Evolutionary conservation across 2,797 vertebrate genomes (phyloP).

Genomic region (Rhynchonycteris naso): DNA sequence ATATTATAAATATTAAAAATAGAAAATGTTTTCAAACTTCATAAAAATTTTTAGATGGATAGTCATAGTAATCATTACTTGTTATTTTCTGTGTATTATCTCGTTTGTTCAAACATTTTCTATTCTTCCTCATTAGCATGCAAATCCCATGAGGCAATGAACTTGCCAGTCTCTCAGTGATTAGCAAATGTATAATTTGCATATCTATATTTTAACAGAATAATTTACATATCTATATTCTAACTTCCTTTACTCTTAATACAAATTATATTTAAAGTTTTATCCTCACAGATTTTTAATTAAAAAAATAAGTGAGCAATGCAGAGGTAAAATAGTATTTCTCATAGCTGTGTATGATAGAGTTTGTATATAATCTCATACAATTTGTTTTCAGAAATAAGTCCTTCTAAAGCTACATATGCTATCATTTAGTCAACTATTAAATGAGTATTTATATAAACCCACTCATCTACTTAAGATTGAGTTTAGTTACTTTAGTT

Average conservation of each 20-base stretch:
- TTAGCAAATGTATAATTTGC: constrained; percentile 30
- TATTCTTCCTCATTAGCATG: background rate
- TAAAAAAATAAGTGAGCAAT: background rate
- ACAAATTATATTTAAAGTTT: constrained; percentile 40
- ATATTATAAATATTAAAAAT: background rate
- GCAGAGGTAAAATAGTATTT: background rate
- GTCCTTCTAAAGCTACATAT: background rate
- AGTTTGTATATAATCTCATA: background rate
- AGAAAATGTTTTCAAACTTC: background rate
- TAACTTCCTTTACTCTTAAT: background rate
- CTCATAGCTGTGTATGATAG: background rate
- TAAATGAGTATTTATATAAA: background rate
- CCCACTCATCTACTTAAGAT: background rate
- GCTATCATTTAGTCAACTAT: background rate
- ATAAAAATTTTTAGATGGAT: background rate
- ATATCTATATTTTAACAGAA: background rate
- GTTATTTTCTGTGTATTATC: background rate
- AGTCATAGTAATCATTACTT: background rate
- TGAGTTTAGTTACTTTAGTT: background rate
- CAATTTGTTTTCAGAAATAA: background rate
- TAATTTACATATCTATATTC: constrained; percentile 30
- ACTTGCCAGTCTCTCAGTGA: constrained; percentile 3
- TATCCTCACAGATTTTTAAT: background rate
- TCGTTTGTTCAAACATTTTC: background rate
- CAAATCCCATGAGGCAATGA: background rate